A percentile compares a stretch with the other conserved stretches of the same genome.
Evolutionary conservation across 2,888 invertebrate species (phyloP).

Genomic region (Blastobasis lacticolella): DNA sequence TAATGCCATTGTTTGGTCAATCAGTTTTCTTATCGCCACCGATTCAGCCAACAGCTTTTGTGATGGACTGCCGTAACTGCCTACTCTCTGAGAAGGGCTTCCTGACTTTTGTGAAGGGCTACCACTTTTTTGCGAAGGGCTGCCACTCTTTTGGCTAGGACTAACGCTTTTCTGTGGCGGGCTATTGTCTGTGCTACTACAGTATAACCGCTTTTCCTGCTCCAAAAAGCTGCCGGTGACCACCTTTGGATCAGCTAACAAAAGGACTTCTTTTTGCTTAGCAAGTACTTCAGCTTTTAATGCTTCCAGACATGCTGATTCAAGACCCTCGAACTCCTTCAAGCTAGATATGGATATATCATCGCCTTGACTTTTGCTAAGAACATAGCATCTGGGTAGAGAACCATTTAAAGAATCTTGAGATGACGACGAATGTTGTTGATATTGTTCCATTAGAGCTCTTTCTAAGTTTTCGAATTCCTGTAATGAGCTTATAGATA

Average conservation of each 20-base stretch:
- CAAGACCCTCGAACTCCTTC: constrained; percentile 94
- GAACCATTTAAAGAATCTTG: constrained; percentile 91
- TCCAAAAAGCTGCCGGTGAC: constrained; percentile 65
- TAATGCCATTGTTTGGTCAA: constrained; percentile 65
- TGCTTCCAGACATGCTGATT: constrained; percentile 89
- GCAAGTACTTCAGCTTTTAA: constrained; percentile 87
- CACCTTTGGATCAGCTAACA: constrained; percentile 75
- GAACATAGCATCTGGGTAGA: constrained; percentile 80
- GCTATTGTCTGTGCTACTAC: constrained; percentile 76
- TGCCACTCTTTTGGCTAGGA: constrained; percentile 48
- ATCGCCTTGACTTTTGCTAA: constrained; percentile 85
- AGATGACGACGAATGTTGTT: constrained; percentile 83
- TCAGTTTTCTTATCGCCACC: constrained; percentile 61
- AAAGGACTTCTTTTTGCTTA: constrained; percentile 87
- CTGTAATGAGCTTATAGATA: constrained; percentile 93
- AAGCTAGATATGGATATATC: constrained; percentile 90
- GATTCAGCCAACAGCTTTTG: constrained; percentile 65
- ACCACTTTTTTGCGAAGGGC: constrained; percentile 50
- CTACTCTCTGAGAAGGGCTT: constrained; percentile 63
- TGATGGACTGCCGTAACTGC: constrained; percentile 61
- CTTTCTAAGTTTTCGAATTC: constrained; percentile 95
- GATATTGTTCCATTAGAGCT: constrained; percentile 86
- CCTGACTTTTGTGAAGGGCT: constrained; percentile 66
- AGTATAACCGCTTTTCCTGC: constrained; percentile 66
- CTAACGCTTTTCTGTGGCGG: constrained; percentile 71